Base-by-base conservation (phyloP, 1,140 invertebrate species). In the Drosophila fuyamai region DNA sequence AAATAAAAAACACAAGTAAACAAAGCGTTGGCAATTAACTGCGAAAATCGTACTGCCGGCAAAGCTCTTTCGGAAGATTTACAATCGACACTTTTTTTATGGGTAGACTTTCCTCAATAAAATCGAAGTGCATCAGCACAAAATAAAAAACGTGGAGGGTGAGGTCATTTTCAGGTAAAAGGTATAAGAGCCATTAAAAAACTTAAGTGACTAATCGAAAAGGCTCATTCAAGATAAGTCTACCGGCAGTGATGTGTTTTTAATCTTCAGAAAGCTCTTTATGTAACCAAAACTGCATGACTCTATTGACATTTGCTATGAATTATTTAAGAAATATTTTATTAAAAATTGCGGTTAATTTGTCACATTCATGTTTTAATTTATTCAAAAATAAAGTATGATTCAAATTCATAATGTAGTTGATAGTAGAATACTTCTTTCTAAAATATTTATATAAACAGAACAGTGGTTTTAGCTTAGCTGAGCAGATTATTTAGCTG, bases 21-120 rank as follows among this genome's bases (percentile, higher is more conserved):
- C 1, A 13, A 43, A 27, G 14, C 35, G 12, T 14, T 29, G 0
- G 35, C 9, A 16, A 68, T 40, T 47, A 68, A 53, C n/a, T 36
- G 32, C 12, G 18, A 18, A 32, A 16, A 40, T n/a, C 16, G 5
- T 16, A 35, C 10, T 29, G n/a, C 27, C 5, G 14, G 16, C 29
- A 51, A 38, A 47, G 55, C 16, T 36, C 13, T 23, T 35, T 18
- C 2, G 13, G 14, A 41, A 27, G 58, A 67, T 67, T 67, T 63
- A 63, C 46, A 35, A 50, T 14, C 63, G 1, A 29, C 14, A 8
- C 10, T 43, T 51, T 4, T 23, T 65, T 51, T 51, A 43, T 4
- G 29, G 8, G 0, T 32, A 10, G 46, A 68, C 47, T 67, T 68
- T 54, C 38, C 65, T 46, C 47, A 54, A 68, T 67, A 67, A 68